Conservation (phyloP, 1,140 invertebrate genomes). For the Ips nitidus region DNA sequence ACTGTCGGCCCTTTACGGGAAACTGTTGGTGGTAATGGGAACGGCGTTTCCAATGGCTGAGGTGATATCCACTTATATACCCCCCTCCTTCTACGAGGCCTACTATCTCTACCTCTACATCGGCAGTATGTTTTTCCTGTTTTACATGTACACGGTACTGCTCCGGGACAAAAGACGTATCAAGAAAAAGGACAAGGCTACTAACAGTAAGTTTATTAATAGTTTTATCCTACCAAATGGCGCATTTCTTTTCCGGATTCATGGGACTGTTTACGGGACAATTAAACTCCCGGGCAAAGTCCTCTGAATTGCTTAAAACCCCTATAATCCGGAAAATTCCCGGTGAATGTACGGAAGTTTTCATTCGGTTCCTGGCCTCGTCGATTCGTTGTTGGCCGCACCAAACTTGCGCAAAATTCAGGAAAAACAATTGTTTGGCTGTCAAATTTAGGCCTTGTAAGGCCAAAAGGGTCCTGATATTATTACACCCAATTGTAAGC, state of each 20-base stretch:
- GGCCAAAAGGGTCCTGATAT: background rate
- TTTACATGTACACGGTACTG: conserved; percentile 82
- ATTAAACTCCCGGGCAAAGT: conserved; percentile 72
- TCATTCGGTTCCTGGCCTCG: conserved; percentile 74
- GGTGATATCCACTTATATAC: conserved; percentile 88
- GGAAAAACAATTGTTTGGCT: conserved; percentile 76
- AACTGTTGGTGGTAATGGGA: conserved; percentile 90
- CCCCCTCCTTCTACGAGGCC: conserved; percentile 86
- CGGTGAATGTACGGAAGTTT: conserved; percentile 82
- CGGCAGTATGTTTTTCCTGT: conserved; percentile 84
- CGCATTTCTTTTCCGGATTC: conserved; percentile 81
- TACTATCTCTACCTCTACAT: conserved; percentile 90
- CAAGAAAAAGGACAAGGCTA: conserved; percentile 41
- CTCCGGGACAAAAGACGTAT: conserved; percentile 58
- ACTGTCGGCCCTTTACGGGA: conserved; percentile 90
- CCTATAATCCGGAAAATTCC: conserved; percentile 71
- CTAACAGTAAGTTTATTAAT: conserved; percentile 15
- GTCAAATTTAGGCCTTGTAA: conserved; percentile 62
- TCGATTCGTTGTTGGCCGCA: conserved; percentile 80
- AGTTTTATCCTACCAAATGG: conserved; percentile 66
- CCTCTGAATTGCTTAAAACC: conserved; percentile 78
- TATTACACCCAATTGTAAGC: background rate
- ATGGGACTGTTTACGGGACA: conserved; percentile 71
- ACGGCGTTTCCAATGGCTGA: conserved; percentile 92
- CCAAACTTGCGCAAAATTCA: conserved; percentile 78